Base-by-base conservation (phyloP, 2,797 vertebrate species). In the Falco columbarius region DNA sequence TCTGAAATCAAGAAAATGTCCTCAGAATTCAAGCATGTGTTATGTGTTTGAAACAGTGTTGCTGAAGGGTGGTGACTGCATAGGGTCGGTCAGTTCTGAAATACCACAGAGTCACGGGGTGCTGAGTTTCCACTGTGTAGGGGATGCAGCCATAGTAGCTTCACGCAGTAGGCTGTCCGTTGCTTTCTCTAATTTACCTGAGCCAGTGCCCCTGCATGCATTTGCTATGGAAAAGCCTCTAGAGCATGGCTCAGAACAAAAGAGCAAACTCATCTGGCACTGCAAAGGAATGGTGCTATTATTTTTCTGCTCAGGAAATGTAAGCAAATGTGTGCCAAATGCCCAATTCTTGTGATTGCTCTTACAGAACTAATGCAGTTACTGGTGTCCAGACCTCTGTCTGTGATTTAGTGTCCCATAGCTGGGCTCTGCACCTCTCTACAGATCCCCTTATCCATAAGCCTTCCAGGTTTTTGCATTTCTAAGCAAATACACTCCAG, bases 401-500 rank as follows among this genome's bases (percentile, higher is more conserved):
- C 34, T 66, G 8, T 76, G 74, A 54, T 67, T 80, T 56, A 34
- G 24, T 65, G 63, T 51, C 61, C 63, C 3, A 1, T 40, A 76
- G n/a, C 18, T 74, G 44, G 40, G 44, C 15, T 80, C 89, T 90
- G 34, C 65, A 87, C 9, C 56, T 86, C 63, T 84, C 36, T 80
- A 14, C 14, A 32, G 46, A 68, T 76, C 47, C 36, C 16, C 70
- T 83, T 81, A 79, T 29, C 58, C 76, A 47, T 65, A 94, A 89
- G 29, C 54, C 49, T 84, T 85, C 27, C 59, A 76, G 19, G 56
- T 89, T 92, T 91, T 80, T 81, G 81, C 36, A 86, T 92, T 95
- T 95, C 52, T 92, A 72, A 81, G 87, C 65, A 96, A 90, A 95
- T 85, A 95, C 15, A 89, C 83, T 94, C 67, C 36, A 94, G 34